These are phyloP conservation scores for Melanerpes aurifrons DNA, from an alignment of 2,113 vertebrate species.

Conservation along the genomic window DNA sequence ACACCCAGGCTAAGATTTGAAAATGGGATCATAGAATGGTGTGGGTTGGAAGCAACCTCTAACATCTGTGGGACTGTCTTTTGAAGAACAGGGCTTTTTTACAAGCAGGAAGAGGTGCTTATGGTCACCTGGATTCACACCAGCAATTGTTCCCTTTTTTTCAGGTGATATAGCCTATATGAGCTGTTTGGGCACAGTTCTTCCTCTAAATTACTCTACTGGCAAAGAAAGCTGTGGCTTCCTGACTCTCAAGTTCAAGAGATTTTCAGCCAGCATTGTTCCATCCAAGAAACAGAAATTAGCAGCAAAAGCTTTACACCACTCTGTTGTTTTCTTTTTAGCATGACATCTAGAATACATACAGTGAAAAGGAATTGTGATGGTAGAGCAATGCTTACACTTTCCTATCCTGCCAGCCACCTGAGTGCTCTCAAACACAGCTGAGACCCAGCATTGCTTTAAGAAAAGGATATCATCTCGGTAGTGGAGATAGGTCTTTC, in stretches of 20 bases:
- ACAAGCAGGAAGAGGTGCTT: background rate
- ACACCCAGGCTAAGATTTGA: background rate
- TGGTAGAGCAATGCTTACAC: accelerated
- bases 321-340: background rate
- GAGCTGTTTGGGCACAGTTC: background rate
- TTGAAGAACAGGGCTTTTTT: background rate
- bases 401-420: background rate
- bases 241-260: background rate
- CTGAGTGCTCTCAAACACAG: accelerated
- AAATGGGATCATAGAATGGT: too few species aligned
- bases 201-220: background rate
- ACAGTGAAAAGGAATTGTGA: background rate
- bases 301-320: background rate
- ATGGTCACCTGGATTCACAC: background rate
- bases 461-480: background rate
- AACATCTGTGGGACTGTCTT: background rate
- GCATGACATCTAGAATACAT: background rate
- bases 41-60: too few species aligned
- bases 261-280: background rate
- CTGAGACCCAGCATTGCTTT: background rate
- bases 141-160: background rate
- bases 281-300: background rate
- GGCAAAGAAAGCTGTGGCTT: background rate
- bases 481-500: background rate
- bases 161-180: background rate